A percentile compares a stretch with the other conserved stretches of the same genome.
Evolutionary conservation across 2,888 invertebrate species (phyloP).

Genomic region (Lepetodrilus schrolli): DNA sequence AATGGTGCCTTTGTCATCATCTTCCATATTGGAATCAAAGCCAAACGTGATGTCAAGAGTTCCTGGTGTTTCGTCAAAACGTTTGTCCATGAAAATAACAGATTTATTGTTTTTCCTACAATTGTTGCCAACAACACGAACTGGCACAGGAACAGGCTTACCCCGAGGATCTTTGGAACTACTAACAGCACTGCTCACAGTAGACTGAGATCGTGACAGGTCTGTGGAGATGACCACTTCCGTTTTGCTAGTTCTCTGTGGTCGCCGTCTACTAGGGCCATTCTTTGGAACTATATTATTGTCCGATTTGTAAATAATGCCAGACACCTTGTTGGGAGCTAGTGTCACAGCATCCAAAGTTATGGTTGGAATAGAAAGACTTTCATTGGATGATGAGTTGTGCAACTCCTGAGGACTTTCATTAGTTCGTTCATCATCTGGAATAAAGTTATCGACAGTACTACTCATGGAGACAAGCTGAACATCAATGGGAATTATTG

Average conservation of each 20-base stretch:
- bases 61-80: conserved; percentile 49
- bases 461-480: conserved; percentile 30
- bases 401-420: neutral
- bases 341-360: conserved; percentile 13
- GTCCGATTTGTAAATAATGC: too few relatives aligned
- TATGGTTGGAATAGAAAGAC: conserved; percentile 14
- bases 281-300: too few relatives aligned
- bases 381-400: neutral
- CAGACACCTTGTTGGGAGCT: neutral
- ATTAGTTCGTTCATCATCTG: conserved; percentile 8
- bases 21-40: conserved; percentile 53
- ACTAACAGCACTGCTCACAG: conserved; percentile 1
- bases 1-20: conserved; percentile 28
- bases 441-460: conserved; percentile 20
- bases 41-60: conserved; percentile 67
- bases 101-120: conserved; percentile 49
- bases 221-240: neutral
- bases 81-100: conserved; percentile 68
- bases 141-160: neutral
- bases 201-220: conserved; percentile 1
- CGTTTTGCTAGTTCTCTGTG: neutral
- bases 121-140: neutral
- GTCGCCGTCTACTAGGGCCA: neutral
- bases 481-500: conserved; percentile 31
- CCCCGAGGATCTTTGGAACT: neutral